A percentile compares a stretch with the other conserved stretches of the same genome.
Conservation (phyloP, 1,140 invertebrate genomes). For the Solenopsis fugax region DNA sequence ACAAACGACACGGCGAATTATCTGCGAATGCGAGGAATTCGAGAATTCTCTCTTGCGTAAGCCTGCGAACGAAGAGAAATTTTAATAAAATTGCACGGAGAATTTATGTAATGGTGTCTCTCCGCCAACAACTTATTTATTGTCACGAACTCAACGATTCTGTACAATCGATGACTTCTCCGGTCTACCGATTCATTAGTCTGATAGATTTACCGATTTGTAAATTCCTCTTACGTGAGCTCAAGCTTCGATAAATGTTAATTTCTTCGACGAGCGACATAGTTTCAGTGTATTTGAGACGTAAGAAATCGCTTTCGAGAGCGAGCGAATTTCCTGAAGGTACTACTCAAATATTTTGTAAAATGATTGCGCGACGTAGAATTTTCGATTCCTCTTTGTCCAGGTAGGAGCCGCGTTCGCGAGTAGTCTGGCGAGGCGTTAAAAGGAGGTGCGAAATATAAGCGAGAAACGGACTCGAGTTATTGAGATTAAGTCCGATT, state of each 20-base stretch:
- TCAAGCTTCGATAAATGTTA: slow-evolving; percentile 16
- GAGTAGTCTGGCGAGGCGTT: slow-evolving; percentile 49
- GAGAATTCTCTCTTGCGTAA: slow-evolving; percentile 52
- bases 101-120: neutral
- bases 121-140: neutral
- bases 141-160: slow-evolving; percentile 8
- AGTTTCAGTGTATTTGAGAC: slow-evolving; percentile 5
- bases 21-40: slow-evolving; percentile 49
- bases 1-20: slow-evolving; percentile 43
- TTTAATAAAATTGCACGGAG: neutral
- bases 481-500: slow-evolving; percentile 26
- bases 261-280: slow-evolving; percentile 10
- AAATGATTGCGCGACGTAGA: slow-evolving; percentile 34
- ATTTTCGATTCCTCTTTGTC: slow-evolving; percentile 51
- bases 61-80: slow-evolving; percentile 2
- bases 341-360: neutral
- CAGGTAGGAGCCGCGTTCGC: slow-evolving; percentile 36
- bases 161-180: slow-evolving; percentile 27
- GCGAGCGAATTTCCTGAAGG: neutral
- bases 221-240: neutral
- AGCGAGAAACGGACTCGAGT: slow-evolving; percentile 31
- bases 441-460: neutral
- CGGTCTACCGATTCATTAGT: neutral
- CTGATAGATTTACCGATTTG: slow-evolving; percentile 9
- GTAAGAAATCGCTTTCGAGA: neutral